Percentiles rank a stretch among this genome's conserved stretches.
phyloP scores from a whole-genome alignment of 2,797 vertebrate species.

The Anguilla anguilla region DNA sequence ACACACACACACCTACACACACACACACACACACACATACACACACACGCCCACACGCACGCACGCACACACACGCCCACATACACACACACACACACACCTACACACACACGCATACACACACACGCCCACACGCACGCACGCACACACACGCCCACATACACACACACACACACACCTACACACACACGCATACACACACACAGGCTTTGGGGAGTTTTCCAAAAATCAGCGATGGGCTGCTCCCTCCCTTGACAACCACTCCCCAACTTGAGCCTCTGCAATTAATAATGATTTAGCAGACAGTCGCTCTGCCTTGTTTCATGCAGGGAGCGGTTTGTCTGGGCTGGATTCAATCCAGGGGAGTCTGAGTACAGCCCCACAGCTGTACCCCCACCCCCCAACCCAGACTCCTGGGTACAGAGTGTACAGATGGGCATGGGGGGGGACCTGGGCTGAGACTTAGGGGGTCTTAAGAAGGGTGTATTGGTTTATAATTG shows the following conservation, averaged over 20 bases:
- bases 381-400: conserved; percentile 17
- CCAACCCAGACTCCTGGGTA: background rate
- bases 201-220: background rate
- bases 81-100: background rate
- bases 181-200: background rate
- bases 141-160: too few species aligned
- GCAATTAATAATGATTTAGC: conserved; percentile 32
- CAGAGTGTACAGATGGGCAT: conserved; percentile 23
- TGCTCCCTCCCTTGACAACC: background rate
- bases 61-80: background rate
- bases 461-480: conserved; percentile 25
- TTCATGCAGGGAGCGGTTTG: conserved; percentile 21
- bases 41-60: background rate
- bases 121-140: background rate
- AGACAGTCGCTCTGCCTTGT: background rate
- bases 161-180: too few species aligned
- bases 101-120: background rate
- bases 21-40: background rate
- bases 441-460: conserved; percentile 25
- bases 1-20: background rate
- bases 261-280: conserved; percentile 1
- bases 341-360: conserved; percentile 27
- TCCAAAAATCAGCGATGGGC: conserved; percentile 8
- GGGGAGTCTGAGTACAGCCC: conserved; percentile 17
- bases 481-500: conserved; percentile 21